phyloP scores from a whole-genome alignment of 2,888 invertebrate species.

The Lithodes maja region DNA sequence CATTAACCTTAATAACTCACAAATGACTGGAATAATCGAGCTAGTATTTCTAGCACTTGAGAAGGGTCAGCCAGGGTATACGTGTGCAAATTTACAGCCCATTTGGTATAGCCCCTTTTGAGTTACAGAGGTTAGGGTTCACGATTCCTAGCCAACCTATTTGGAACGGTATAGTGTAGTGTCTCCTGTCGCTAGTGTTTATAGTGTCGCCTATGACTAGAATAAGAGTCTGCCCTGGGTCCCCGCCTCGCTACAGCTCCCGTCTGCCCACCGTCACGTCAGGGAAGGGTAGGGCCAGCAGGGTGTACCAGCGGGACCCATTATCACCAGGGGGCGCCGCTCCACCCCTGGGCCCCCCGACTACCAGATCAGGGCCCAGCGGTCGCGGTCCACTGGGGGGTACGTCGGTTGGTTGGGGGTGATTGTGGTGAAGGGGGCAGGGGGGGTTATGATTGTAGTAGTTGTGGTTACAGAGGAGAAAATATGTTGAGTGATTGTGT shows the following conservation, averaged over 20 bases:
- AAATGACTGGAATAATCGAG: too few species aligned
- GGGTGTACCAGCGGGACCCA: slow-evolving; percentile 80
- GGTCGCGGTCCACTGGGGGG: slow-evolving; percentile 52
- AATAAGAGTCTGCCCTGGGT: slow-evolving; percentile 89
- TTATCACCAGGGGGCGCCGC: slow-evolving; percentile 41
- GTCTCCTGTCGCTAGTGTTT: background rate
- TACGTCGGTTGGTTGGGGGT: background rate
- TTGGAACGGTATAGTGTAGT: too few species aligned
- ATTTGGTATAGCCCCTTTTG: too few species aligned
- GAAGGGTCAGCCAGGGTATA: too few species aligned
- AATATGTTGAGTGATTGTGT: background rate
- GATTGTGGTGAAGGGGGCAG: background rate
- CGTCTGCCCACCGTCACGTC: slow-evolving; percentile 93
- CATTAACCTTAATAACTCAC: too few species aligned
- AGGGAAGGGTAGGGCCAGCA: slow-evolving; percentile 92
- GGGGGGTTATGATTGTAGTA: background rate
- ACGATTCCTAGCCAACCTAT: too few species aligned
- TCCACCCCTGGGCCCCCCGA: slow-evolving; percentile 22
- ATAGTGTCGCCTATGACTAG: slow-evolving; percentile 75
- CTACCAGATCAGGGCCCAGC: slow-evolving; percentile 21
- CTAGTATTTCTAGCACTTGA: too few species aligned
- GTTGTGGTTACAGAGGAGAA: background rate
- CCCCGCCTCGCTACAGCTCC: slow-evolving; percentile 78
- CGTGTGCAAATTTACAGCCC: too few species aligned
- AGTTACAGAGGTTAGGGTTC: too few species aligned